A percentile compares a stretch with the other conserved stretches of the same genome.
Evolutionary conservation across 2,113 vertebrate species (phyloP).

Genomic region (Piliocolobus tephrosceles): DNA sequence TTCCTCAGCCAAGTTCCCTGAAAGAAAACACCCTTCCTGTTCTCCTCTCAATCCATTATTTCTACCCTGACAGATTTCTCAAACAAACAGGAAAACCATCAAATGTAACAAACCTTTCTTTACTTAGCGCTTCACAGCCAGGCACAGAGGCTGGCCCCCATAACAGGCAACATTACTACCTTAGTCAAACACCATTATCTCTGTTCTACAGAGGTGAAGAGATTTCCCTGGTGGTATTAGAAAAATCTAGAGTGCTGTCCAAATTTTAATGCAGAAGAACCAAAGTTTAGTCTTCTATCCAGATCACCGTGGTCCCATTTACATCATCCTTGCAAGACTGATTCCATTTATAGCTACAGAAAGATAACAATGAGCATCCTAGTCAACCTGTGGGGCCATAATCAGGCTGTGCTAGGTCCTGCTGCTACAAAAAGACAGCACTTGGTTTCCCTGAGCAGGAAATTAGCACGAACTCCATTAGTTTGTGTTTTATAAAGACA

Average conservation of each 20-base stretch:
- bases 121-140: background rate
- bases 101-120: background rate
- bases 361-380: background rate
- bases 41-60: background rate
- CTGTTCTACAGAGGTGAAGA: background rate
- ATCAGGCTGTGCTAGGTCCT: background rate
- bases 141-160: background rate
- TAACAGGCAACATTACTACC: too few relatives aligned
- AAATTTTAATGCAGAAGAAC: background rate
- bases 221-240: background rate
- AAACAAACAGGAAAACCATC: background rate
- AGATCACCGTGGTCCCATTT: background rate
- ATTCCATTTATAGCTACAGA: background rate
- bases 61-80: background rate
- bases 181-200: background rate
- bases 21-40: slow-evolving; percentile 27
- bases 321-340: background rate
- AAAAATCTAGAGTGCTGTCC: background rate
- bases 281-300: background rate
- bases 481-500: background rate
- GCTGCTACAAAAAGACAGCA: background rate
- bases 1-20: background rate
- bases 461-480: background rate
- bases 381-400: background rate
- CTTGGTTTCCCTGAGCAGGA: background rate